Evolutionary conservation across 2,113 vertebrate species (phyloP).

Genomic region (Cariama cristata): DNA sequence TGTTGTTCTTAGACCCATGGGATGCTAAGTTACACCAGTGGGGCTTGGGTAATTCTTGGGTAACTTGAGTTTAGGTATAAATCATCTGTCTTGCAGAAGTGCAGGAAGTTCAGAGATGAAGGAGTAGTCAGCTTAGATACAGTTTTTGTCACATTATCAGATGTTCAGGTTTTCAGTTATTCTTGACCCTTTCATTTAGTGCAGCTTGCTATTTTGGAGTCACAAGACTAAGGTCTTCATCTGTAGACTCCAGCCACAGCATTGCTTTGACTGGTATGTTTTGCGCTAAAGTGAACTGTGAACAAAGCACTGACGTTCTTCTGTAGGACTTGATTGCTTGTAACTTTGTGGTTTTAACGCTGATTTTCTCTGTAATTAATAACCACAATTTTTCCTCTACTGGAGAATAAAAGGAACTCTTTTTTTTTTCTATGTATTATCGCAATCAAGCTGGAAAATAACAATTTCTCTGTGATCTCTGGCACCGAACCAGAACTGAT

Average conservation of each 20-base stretch:
- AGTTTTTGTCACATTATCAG: neutral
- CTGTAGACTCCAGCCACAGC: rapidly evolving
- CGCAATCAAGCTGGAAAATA: neutral
- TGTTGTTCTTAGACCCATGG: no score
- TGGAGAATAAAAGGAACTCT: neutral
- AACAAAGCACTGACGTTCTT: neutral
- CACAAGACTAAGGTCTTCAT: rapidly evolving
- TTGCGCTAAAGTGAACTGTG: neutral
- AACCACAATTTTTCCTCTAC: neutral
- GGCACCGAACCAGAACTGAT: neutral
- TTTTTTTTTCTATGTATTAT: neutral
- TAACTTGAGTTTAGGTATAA: neutral
- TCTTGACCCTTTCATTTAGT: neutral
- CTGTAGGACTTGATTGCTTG: neutral
- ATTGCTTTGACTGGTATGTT: neutral
- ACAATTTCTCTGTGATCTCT: neutral
- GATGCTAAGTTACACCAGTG: neutral
- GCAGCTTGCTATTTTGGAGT: rapidly evolving
- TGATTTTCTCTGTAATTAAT: neutral
- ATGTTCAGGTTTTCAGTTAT: neutral
- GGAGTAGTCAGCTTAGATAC: neutral
- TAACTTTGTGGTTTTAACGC: neutral
- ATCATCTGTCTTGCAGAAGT: neutral
- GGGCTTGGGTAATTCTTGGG: neutral
- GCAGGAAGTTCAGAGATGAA: neutral